phyloP scores from a whole-genome alignment of 2,888 invertebrate genomes.

The Dryobotodes eremita region DNA sequence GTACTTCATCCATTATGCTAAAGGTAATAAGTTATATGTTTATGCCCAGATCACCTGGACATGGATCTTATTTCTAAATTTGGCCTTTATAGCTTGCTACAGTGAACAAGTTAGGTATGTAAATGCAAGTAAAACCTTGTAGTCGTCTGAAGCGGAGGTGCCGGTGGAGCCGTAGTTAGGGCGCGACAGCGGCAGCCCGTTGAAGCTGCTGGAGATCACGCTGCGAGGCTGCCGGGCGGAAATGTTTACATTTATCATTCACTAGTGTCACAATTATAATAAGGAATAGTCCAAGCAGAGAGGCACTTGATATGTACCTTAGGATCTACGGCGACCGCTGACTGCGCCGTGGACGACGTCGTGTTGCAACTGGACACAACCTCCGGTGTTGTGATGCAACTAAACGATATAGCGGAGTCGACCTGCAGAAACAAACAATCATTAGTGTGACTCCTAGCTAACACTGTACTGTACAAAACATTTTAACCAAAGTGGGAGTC shows the following conservation, averaged over 20 bases:
- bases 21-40: neutral
- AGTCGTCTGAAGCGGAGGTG: constrained; percentile 79
- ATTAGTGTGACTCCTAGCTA: constrained; percentile 56
- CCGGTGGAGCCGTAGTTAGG: constrained; percentile 81
- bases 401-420: constrained; percentile 88
- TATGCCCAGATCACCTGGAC: neutral
- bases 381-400: constrained; percentile 89
- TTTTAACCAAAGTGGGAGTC: constrained; percentile 67
- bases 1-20: neutral
- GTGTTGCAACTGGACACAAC: constrained; percentile 88
- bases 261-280: neutral
- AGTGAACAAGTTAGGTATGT: constrained; percentile 66
- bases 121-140: constrained; percentile 77
- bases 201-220: constrained; percentile 82
- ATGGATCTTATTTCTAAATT: neutral
- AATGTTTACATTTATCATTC: constrained; percentile 1
- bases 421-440: constrained; percentile 80
- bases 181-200: constrained; percentile 84
- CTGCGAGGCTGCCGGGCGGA: constrained; percentile 79
- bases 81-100: constrained; percentile 53
- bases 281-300: constrained; percentile 2
- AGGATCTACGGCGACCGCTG: constrained; percentile 81
- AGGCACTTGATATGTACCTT: constrained; percentile 78
- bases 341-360: constrained; percentile 80
- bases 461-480: constrained; percentile 41